A percentile compares a stretch with the other conserved stretches of the same genome.
Evolutionary conservation across 2,113 vertebrate species (phyloP).

Genomic region (Melanotaenia duboulayi): DNA sequence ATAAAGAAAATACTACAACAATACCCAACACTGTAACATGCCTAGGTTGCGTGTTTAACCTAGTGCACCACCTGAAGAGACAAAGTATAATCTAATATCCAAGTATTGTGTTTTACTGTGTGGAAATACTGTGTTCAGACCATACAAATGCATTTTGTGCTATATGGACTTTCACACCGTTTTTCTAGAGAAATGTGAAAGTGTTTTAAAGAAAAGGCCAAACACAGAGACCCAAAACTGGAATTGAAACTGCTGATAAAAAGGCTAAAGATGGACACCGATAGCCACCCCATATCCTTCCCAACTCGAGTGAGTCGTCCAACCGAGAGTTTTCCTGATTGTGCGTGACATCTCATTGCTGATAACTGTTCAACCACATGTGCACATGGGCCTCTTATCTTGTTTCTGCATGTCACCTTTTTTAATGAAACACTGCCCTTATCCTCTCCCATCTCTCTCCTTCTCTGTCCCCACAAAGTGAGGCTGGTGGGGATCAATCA

Average conservation of each 20-base stretch:
- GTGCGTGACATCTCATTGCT: slow-evolving; percentile 66
- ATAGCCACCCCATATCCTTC: slow-evolving; percentile 43
- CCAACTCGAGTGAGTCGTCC: slow-evolving; percentile 50
- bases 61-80: background rate
- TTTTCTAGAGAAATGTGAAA: slow-evolving; percentile 16
- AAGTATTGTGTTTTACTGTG: background rate
- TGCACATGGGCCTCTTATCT: slow-evolving; percentile 64
- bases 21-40: background rate
- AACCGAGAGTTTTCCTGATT: slow-evolving; percentile 59
- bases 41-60: background rate
- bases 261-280: slow-evolving; percentile 34
- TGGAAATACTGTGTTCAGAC: background rate
- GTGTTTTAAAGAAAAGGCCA: slow-evolving; percentile 15
- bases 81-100: background rate
- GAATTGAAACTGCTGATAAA: slow-evolving; percentile 51
- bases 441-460: slow-evolving; percentile 61
- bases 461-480: slow-evolving; percentile 54
- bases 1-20: background rate
- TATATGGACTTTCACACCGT: background rate
- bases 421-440: slow-evolving; percentile 78
- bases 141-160: background rate
- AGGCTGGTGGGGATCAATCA: slow-evolving; percentile 72
- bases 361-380: slow-evolving; percentile 39
- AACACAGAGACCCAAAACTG: slow-evolving; percentile 36
- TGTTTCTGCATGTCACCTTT: slow-evolving; percentile 71